phyloP scores from a whole-genome alignment of 2,888 invertebrate genomes.

The Lingula anatina region DNA sequence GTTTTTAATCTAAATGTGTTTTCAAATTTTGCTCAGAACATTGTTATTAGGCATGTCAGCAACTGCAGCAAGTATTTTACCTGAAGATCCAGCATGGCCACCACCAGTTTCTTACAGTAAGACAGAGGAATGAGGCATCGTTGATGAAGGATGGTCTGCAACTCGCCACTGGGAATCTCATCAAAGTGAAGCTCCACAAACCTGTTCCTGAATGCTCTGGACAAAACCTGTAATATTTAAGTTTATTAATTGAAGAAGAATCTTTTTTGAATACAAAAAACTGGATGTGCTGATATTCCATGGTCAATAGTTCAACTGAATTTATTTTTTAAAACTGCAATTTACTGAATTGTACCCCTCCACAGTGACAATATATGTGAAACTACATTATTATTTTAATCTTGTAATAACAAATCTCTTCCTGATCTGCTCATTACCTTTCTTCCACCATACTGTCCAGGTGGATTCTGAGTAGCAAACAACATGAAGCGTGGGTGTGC shows the following conservation, averaged over 20 bases:
- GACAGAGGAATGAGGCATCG: constrained; percentile 81
- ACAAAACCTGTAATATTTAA: constrained; percentile 70
- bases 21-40: too few relatives aligned
- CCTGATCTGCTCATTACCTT: constrained; percentile 69
- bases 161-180: constrained; percentile 80
- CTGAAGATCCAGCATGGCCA: constrained; percentile 86
- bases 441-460: constrained; percentile 89
- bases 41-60: too few relatives aligned
- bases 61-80: constrained; percentile 58
- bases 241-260: too few relatives aligned
- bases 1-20: too few relatives aligned
- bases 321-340: too few relatives aligned
- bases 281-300: too few relatives aligned
- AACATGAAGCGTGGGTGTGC: constrained; percentile 94
- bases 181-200: constrained; percentile 97
- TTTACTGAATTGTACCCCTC: too few relatives aligned
- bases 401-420: too few relatives aligned
- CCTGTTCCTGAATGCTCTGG: constrained; percentile 93
- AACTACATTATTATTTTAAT: too few relatives aligned
- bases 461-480: constrained; percentile 99
- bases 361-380: too few relatives aligned
- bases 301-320: too few relatives aligned
- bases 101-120: constrained; percentile 84
- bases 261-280: too few relatives aligned
- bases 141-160: constrained; percentile 82